Evolutionary conservation across 2,888 invertebrate species (phyloP), one percentile per base, ranked within the genome.

Genomic region (Antheraea assamensis): DNA sequence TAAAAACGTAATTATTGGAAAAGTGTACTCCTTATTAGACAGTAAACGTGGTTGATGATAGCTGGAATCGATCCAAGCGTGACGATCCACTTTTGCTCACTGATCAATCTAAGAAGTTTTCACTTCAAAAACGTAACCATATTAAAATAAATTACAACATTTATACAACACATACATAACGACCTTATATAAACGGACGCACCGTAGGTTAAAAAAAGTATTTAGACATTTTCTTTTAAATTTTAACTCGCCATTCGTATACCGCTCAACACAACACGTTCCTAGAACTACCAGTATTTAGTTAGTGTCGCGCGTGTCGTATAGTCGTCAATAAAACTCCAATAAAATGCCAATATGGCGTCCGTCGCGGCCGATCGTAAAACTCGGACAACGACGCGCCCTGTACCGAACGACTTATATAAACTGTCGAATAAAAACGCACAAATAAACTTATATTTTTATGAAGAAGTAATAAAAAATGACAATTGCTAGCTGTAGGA

Each of bases 371-470:
- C 82, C 84, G 80, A 78, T 87, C 89, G 87, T 92, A 91, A 92
- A 92, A 77, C 78, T 73, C 64, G 75, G 78, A 77, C 68, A 68
- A 68, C 76, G 81, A 77, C 85, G 76, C 83, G 79, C 86, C 85
- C 83, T 78, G 80, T 79, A 74, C 78, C 77, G 76, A 81, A 84
- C 82, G 81, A 78, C 84, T 80, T 83, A 87, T 90, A 91, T 92
- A 90, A 91, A 87, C 87, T 85, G 90, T 77, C 84, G 85, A 90
- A 91, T 92, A 92, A 92, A 88, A 89, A 85, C 84, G 79, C 79
- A 77, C 81, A 81, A 79, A 87, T 89, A 87, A 87, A 85, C 89
- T 89, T 87, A 88, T 90, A 85, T 85, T 88, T 87, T 88, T 83
- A 84, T 83, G 78, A 52, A 52, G 72, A 74, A 71, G 70, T 74